These are phyloP conservation scores for Synanthedon formicaeformis DNA, from an alignment of 2,888 invertebrate species.

Conservation along the genomic window DNA sequence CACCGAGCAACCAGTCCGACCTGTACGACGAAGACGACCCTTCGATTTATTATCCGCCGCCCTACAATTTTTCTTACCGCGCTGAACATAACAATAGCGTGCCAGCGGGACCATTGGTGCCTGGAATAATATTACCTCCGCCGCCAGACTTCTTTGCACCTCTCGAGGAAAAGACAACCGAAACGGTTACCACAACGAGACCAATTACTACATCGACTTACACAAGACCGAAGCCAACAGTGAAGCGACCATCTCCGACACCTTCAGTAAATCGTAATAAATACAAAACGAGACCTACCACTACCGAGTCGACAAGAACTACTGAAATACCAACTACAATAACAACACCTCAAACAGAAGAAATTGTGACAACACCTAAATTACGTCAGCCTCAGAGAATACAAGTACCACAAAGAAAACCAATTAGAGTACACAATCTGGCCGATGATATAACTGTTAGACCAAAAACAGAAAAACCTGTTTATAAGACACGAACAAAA, in stretches of 20 bases:
- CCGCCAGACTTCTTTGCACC: conserved; percentile 89
- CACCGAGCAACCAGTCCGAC: conserved; percentile 80
- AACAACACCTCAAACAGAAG: conserved; percentile 47
- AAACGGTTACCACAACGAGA: conserved; percentile 31
- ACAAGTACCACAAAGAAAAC: conserved; percentile 49
- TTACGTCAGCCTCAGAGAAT: conserved; percentile 33
- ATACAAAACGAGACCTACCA: conserved; percentile 49
- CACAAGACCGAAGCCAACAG: conserved; percentile 41
- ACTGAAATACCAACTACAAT: conserved; percentile 52
- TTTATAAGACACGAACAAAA: conserved; percentile 59
- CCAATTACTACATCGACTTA: conserved; percentile 30
- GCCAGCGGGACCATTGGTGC: conserved; percentile 87
- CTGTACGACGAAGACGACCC: conserved; percentile 91
- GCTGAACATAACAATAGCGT: conserved; percentile 82
- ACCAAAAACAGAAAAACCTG: conserved; percentile 56
- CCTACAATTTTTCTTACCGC: conserved; percentile 88
- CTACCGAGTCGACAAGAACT: conserved; percentile 43
- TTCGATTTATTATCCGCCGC: conserved; percentile 91
- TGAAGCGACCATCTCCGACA: conserved; percentile 36
- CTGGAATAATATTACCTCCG: conserved; percentile 88
- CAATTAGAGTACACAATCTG: conserved; percentile 52
- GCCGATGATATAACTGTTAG: conserved; percentile 44
- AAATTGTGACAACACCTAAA: conserved; percentile 49
- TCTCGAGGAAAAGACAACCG: conserved; percentile 65
- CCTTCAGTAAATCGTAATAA: conserved; percentile 42